phyloP scores from a whole-genome alignment of 2,113 vertebrate genomes.

The Eira barbara region DNA sequence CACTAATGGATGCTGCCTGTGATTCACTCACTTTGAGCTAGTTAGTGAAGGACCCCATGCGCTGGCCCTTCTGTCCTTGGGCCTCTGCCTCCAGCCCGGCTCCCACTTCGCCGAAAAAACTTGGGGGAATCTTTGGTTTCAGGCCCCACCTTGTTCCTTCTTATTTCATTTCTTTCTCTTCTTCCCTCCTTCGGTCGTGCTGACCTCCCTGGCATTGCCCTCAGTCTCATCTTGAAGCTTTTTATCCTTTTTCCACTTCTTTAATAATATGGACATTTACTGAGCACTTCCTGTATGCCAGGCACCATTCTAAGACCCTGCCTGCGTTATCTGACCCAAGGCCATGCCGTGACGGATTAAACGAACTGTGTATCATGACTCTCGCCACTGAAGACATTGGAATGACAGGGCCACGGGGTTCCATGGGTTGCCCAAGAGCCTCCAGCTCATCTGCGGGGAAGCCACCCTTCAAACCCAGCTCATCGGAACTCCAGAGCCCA shows the following conservation, averaged over 20 bases:
- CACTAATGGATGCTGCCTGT: background rate
- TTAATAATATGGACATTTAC: background rate
- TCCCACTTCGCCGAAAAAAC: background rate
- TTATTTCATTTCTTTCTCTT: background rate
- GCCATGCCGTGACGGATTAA: background rate
- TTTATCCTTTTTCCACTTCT: background rate
- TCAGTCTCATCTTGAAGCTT: background rate
- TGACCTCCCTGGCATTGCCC: background rate
- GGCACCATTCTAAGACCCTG: background rate
- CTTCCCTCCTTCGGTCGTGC: background rate
- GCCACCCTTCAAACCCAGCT: background rate
- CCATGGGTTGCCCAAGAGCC: background rate
- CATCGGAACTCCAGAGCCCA: background rate
- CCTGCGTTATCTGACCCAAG: background rate
- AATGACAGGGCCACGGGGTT: background rate
- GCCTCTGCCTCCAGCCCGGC: background rate
- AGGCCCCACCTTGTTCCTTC: background rate
- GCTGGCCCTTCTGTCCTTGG: no score
- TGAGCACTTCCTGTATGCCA: background rate
- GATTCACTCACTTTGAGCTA: background rate
- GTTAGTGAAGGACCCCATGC: background rate
- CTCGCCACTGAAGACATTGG: no score
- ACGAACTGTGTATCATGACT: background rate
- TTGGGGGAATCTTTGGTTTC: background rate
- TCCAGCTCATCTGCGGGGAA: background rate